A percentile compares a stretch with the other conserved stretches of the same genome.
These are phyloP conservation scores for Catharus fuscescens DNA, from an alignment of 2,113 vertebrate genomes.

Conservation along the genomic window DNA sequence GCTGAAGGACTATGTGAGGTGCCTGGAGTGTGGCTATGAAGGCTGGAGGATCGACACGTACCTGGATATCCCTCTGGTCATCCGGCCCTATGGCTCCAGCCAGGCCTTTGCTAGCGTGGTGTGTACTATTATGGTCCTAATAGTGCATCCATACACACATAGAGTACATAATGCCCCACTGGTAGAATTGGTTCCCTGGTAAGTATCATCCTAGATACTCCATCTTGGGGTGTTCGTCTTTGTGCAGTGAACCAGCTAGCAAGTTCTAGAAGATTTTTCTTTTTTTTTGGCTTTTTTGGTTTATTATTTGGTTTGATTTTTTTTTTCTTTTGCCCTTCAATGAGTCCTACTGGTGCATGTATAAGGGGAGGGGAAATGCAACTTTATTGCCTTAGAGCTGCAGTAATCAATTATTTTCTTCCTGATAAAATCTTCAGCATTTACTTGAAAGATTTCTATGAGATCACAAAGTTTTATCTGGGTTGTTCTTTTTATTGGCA, in stretches of 20 bases:
- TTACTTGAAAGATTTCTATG: background rate
- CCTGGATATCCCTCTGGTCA: constrained; percentile 97
- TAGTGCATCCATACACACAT: constrained; percentile 76
- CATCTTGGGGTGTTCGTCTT: constrained; percentile 81
- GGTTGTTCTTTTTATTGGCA: constrained; percentile 30
- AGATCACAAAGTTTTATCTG: constrained; percentile 31
- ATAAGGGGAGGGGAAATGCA: constrained; percentile 59
- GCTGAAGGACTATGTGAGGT: constrained; percentile 98
- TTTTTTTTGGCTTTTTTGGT: constrained; percentile 56
- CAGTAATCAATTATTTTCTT: constrained; percentile 58
- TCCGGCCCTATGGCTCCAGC: constrained; percentile 95
- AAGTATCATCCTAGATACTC: constrained; percentile 81
- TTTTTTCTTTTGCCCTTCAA: constrained; percentile 71
- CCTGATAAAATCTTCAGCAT: constrained; percentile 8
- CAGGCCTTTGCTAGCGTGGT: constrained; percentile 98
- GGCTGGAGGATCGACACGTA: constrained; percentile 98
- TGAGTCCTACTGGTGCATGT: constrained; percentile 81
- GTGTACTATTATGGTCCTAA: constrained; percentile 80
- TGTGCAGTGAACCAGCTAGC: constrained; percentile 75
- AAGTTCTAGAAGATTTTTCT: constrained; percentile 75
- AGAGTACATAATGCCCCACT: constrained; percentile 75
- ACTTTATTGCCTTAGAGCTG: constrained; percentile 50
- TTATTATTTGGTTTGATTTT: constrained; percentile 4
- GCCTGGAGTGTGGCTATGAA: constrained; percentile 97
- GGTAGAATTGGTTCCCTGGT: constrained; percentile 73